Base-by-base conservation (phyloP, 2,113 vertebrate genomes). In the Bufo bufo region DNA sequence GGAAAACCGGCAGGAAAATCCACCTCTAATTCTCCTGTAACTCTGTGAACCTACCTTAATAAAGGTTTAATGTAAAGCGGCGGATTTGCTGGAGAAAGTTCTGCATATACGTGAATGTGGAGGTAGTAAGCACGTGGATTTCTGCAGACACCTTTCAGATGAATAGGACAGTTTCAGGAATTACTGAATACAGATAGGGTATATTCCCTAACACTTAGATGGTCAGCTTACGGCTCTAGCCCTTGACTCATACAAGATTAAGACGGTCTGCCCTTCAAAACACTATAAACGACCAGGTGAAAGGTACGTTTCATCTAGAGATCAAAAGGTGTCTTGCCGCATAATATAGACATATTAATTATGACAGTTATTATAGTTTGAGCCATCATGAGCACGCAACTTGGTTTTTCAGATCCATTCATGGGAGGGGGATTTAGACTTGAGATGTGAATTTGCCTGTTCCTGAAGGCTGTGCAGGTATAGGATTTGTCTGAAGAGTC, bases 401-500 rank as follows among this genome's bases (percentile, higher is more conserved):
- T 33, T 71, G 4, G 69, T 33, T 72, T 72, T 72, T 45, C 69
- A 16, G 3, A 71, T 33, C 23, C 10, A 71, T 69, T 78, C 4
- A 78, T 54, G 49, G 50, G 49, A 19, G 1, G 4, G 50, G 20
- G 23, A 2, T 23, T 69, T 9, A 33, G 7, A n/a, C 12, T 13
- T 13, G n/a, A 45, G 69, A 45, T 3, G 33, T 49, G 12, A 77
- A 45, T 13, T n/a, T 19, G 33, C 16, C 33, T 72, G 56, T 54
- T 80, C 54, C 72, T 56, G 58, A 19, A n/a, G 33, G 82, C 52
- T 52, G 47, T 69, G 52, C 69, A 23, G 43, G 78, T 45, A 58
- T 54, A 82, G 23, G 86, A 77, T 82, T 59, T 23, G 79, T 75
- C 82, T 47, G n/a, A 69, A 82, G 78, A 13, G 43, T 72, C 58